Conservation (phyloP, 2,113 vertebrate genomes). For the Gobiocypris rarus region DNA sequence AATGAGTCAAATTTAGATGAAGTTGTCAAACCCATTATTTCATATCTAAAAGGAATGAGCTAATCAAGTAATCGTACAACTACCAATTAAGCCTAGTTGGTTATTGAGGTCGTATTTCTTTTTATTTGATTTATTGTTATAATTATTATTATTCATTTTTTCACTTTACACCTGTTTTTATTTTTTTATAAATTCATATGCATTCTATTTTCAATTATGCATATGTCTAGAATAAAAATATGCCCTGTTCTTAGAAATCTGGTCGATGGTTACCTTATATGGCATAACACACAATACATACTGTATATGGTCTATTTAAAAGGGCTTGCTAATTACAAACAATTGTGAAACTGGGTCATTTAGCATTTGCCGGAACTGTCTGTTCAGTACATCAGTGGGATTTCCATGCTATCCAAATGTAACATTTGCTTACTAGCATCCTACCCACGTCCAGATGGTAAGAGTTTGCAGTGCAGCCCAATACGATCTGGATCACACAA, state of each 20-base stretch:
- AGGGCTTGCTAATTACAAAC: neutral
- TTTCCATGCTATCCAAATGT: slow-evolving; percentile 16
- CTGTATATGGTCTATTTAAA: neutral
- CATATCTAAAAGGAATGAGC: neutral
- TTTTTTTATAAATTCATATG: no score
- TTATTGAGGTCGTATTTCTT: neutral
- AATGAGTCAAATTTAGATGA: neutral
- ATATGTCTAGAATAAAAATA: neutral
- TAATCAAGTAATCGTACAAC: neutral
- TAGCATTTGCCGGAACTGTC: slow-evolving; percentile 27
- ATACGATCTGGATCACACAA: neutral
- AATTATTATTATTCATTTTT: neutral
- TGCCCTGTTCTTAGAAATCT: neutral
- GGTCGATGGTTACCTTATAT: neutral
- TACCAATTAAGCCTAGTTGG: neutral
- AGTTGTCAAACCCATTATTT: neutral
- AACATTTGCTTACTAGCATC: slow-evolving; percentile 30
- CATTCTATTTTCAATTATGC: no score
- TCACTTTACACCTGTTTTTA: no score
- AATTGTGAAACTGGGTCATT: neutral
- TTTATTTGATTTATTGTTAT: neutral
- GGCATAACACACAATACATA: neutral
- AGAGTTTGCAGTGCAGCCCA: neutral
- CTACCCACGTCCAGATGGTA: slow-evolving; percentile 37
- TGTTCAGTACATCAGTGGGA: slow-evolving; percentile 6